phyloP scores from a whole-genome alignment of 2,797 vertebrate species.

The Avahi laniger region DNA sequence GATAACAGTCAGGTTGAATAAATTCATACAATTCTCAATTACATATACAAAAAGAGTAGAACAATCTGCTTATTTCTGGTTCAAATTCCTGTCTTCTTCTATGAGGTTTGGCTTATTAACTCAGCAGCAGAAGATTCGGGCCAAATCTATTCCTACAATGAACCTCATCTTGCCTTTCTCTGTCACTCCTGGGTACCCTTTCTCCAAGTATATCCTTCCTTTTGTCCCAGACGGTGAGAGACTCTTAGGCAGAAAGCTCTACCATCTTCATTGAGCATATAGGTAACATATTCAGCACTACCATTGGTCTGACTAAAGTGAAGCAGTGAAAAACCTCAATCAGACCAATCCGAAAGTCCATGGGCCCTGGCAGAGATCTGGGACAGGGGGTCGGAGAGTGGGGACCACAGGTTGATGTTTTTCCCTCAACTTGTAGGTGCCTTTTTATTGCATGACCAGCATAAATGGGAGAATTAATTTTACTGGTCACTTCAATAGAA shows the following conservation, averaged over 20 bases:
- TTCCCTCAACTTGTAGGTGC: background rate
- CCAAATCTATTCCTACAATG: background rate
- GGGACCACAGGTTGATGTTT: background rate
- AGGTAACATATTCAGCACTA: background rate
- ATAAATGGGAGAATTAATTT: background rate
- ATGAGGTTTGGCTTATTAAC: background rate
- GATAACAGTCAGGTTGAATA: background rate
- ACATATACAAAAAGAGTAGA: background rate
- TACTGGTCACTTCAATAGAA: background rate
- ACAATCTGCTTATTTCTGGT: background rate
- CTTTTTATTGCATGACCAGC: background rate
- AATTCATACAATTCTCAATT: constrained; percentile 34
- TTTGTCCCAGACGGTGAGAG: background rate
- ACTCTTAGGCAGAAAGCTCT: background rate
- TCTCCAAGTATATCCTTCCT: background rate
- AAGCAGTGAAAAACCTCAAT: background rate
- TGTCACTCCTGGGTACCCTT: background rate
- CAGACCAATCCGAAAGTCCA: background rate
- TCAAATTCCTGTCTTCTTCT: constrained; percentile 36
- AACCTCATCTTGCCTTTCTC: background rate
- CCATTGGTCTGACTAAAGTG: background rate
- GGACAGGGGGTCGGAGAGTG: background rate
- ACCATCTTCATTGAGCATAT: background rate
- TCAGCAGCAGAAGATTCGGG: background rate
- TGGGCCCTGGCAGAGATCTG: background rate